A percentile compares a stretch with the other conserved stretches of the same genome.
Conservation (phyloP, 2,113 vertebrate species). For the Sphaerodactylus townsendi region DNA sequence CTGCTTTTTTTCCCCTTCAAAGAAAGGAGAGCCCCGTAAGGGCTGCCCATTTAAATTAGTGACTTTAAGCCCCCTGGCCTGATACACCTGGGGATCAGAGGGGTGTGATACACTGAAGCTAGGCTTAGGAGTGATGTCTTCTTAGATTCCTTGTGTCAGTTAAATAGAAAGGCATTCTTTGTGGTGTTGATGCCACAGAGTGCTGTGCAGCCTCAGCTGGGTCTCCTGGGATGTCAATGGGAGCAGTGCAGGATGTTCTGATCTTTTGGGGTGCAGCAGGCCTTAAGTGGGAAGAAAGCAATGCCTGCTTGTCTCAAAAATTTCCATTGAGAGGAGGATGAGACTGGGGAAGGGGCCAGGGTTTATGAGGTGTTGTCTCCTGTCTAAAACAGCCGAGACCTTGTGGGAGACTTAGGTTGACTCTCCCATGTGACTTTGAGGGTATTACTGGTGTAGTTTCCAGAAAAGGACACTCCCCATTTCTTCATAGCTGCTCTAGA, state of each 20-base stretch:
- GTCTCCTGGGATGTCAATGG: neutral
- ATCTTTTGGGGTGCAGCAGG: neutral
- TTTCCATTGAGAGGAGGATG: too few relatives aligned
- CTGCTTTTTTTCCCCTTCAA: too few relatives aligned
- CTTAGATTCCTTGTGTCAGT: neutral
- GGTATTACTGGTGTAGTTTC: slow-evolving; percentile 43
- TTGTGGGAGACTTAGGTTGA: slow-evolving; percentile 20
- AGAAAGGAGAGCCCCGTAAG: too few relatives aligned
- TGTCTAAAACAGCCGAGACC: slow-evolving; percentile 29
- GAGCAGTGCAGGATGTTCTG: too few relatives aligned
- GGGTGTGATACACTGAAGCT: neutral
- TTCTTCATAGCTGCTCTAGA: neutral
- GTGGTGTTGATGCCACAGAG: neutral
- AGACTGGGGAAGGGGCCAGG: too few relatives aligned
- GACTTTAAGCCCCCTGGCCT: too few relatives aligned
- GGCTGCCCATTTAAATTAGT: too few relatives aligned
- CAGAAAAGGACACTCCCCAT: slow-evolving; percentile 19
- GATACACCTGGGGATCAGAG: too few relatives aligned
- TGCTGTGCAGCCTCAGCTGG: neutral
- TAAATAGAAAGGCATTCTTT: neutral
- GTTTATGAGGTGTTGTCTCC: neutral
- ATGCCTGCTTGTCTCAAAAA: too few relatives aligned
- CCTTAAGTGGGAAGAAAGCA: neutral
- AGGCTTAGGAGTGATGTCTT: neutral
- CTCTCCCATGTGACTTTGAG: slow-evolving; percentile 36